Evolutionary conservation across 2,888 invertebrate genomes (phyloP).

Genomic region (Adelphocoris suturalis): DNA sequence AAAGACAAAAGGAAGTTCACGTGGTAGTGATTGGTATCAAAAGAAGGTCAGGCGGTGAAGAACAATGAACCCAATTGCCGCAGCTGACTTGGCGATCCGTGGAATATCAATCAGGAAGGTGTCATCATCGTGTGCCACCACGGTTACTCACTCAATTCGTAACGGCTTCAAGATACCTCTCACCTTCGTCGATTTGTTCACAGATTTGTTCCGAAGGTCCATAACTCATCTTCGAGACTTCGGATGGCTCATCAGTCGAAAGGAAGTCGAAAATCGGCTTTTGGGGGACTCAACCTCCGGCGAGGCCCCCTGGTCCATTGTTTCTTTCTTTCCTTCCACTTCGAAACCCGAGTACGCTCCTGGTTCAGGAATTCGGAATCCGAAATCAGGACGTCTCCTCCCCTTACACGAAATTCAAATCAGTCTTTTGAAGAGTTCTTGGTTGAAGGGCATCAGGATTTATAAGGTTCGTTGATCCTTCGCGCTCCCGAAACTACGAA

Average conservation of each 20-base stretch:
- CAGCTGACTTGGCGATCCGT: conserved; percentile 52
- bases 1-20: conserved; percentile 23
- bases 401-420: conserved; percentile 43
- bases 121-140: conserved; percentile 62
- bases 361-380: conserved; percentile 44
- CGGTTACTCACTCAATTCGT: conserved; percentile 52
- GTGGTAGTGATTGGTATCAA: conserved; percentile 15
- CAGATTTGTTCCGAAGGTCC: conserved; percentile 40
- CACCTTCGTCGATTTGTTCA: conserved; percentile 22
- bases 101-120: conserved; percentile 57
- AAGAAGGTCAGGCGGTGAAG: conserved; percentile 38
- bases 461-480: conserved; percentile 30
- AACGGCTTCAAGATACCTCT: conserved; percentile 15
- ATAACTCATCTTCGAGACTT: conserved; percentile 37
- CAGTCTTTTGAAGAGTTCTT: conserved; percentile 44
- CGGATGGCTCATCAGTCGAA: conserved; percentile 12
- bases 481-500: background rate
- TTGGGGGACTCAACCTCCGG: background rate
- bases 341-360: conserved; percentile 9
- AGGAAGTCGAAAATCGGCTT: conserved; percentile 43
- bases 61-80: conserved; percentile 46
- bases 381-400: conserved; percentile 13
- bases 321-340: conserved; percentile 55
- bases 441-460: conserved; percentile 36
- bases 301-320: conserved; percentile 2